Evolutionary conservation across 2,888 invertebrate species (phyloP), one percentile per base, ranked within the genome.

Genomic region (Erebia aethiops): DNA sequence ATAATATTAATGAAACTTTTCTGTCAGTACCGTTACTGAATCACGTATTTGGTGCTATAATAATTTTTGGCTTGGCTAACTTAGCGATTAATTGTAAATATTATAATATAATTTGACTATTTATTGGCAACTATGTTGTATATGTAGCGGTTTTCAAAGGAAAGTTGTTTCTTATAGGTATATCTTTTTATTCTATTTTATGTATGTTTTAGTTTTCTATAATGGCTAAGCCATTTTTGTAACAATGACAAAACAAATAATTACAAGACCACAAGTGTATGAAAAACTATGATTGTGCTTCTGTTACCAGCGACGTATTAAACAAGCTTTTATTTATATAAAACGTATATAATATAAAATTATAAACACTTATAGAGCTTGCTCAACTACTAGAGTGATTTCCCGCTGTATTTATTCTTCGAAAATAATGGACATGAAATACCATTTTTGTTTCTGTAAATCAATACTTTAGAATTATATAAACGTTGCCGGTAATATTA

Each of bases 1-100:
- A 46, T 49, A 10, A 46, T n/a, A 18, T 56, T 41, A 57, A 73
- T 85, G 92, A 91, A 92, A 92, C 91, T 92, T 92, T 92, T 92
- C 92, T 92, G 81, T 92, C 91, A 82, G 83, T 89, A 88, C 88
- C 78, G 67, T 80, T 83, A 81, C 87, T 85, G 78, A 78, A 52
- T 86, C 85, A 88, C 83, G 85, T 87, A 83, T 90, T 92, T 89
- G 92, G 92, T 93, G 92, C 92, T 93, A 92, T 84, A 81, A 88
- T 89, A 79, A 84, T 87, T 91, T 60, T 92, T 89, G 91, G 92
- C 92, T 92, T 91, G 88, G 91, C 92, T 92, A 90, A 91, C 87
- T 82, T 91, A 91, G 88, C 84, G 74, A 84, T 90, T 89, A 89
- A 87, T 88, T 90, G 86, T 89, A 87, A 80, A 86, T 88, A 87